Evolutionary conservation across 2,113 vertebrate species (phyloP).

Genomic region (Scatophagus argus): DNA sequence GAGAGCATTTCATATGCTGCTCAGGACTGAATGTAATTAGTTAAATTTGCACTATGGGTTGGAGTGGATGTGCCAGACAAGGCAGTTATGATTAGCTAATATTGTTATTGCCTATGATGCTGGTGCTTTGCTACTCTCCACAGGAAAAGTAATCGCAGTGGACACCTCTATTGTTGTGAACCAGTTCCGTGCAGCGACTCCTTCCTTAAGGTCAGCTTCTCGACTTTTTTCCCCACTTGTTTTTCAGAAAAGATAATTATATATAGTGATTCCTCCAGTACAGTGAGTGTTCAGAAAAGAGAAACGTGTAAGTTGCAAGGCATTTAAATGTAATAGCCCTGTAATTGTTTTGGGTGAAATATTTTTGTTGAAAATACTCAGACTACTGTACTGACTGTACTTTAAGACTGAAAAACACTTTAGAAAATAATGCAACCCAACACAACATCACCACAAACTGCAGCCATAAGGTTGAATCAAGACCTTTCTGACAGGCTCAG

Average conservation of each 20-base stretch:
- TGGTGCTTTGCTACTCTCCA: conserved; percentile 6
- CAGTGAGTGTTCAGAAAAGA: neutral
- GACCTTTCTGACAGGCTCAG: no score
- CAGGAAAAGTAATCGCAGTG: conserved; percentile 84
- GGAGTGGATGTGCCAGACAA: neutral
- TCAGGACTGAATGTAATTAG: no score
- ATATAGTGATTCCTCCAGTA: neutral
- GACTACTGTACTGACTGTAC: neutral
- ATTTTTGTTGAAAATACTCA: neutral
- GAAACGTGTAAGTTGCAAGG: neutral
- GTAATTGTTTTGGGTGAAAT: neutral
- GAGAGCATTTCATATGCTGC: no score
- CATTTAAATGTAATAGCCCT: neutral
- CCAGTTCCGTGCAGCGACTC: conserved; percentile 82
- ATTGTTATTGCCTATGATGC: neutral
- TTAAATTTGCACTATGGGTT: neutral
- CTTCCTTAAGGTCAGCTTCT: conserved; percentile 58
- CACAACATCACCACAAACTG: neutral
- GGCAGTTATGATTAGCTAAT: no score
- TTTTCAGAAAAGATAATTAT: neutral
- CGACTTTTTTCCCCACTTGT: neutral
- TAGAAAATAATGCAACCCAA: neutral
- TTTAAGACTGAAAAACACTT: neutral
- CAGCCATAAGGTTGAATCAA: no score
- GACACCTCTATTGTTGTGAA: conserved; percentile 84